Conservation (phyloP, 2,113 vertebrate genomes). For the Erinaceus europaeus region DNA sequence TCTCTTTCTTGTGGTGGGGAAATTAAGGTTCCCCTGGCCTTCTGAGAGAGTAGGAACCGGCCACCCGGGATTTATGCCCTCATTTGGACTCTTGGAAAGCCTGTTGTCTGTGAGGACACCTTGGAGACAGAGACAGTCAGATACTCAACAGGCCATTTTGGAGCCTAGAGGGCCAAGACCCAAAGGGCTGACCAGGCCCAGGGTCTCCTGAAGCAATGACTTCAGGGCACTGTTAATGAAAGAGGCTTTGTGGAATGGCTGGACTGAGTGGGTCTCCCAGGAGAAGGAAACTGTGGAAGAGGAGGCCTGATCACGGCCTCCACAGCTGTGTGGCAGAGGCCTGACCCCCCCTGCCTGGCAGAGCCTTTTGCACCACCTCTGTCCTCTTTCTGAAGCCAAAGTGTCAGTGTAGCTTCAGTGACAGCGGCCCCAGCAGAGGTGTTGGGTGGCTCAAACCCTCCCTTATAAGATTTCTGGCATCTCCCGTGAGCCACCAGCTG, state of each 20-base stretch:
- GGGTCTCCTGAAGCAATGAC: background rate
- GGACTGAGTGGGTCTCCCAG: background rate
- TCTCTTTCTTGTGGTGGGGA: background rate
- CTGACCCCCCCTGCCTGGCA: constrained; percentile 7
- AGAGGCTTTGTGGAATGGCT: background rate
- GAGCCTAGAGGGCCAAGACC: background rate
- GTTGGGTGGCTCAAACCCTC: constrained; percentile 48
- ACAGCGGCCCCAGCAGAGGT: constrained; percentile 47
- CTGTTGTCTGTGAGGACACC: background rate
- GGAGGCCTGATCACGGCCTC: background rate
- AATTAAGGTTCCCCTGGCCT: background rate
- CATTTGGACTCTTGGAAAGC: background rate
- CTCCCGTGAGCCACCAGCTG: constrained; percentile 8
- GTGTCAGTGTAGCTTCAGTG: constrained; percentile 50
- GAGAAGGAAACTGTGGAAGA: background rate
- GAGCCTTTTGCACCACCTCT: background rate
- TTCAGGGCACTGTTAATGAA: constrained; percentile 8
- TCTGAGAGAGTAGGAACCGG: background rate
- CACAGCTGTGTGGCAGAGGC: background rate
- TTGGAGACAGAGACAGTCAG: background rate
- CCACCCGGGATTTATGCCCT: background rate
- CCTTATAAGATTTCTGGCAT: constrained; percentile 55
- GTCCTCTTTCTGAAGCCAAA: constrained; percentile 30
- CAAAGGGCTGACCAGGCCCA: background rate
- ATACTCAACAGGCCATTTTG: background rate